These are phyloP conservation scores for Apis mellifera DNA, from an alignment of 1,140 invertebrate species.

Conservation along the genomic window DNA sequence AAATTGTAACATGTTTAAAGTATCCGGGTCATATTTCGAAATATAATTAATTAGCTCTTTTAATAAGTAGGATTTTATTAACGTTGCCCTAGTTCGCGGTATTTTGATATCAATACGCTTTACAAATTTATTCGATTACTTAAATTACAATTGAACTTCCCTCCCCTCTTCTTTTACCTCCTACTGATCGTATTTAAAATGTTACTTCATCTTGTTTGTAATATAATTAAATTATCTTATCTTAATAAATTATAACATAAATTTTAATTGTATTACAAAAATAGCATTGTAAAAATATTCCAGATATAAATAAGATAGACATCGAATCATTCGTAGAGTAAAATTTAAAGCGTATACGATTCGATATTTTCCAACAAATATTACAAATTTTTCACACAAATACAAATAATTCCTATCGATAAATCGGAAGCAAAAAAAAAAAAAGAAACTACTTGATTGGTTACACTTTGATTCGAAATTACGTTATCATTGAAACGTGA, in stretches of 20 bases:
- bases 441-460: neutral
- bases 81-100: neutral
- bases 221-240: neutral
- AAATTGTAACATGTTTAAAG: neutral
- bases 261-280: too few relatives aligned
- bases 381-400: neutral
- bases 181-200: neutral
- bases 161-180: neutral
- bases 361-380: neutral
- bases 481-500: slow-evolving; percentile 44
- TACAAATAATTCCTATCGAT: neutral
- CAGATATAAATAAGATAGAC: neutral
- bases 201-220: neutral
- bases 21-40: neutral
- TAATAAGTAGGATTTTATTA: neutral
- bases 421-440: neutral
- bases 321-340: neutral
- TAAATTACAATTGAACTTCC: too few relatives aligned
- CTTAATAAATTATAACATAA: neutral
- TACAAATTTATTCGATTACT: too few relatives aligned
- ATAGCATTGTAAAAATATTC: neutral
- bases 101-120: neutral
- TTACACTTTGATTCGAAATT: slow-evolving; percentile 29
- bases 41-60: neutral
- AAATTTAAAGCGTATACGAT: neutral